phyloP scores from a whole-genome alignment of 2,888 invertebrate species.

The Leucozona laternaria region DNA sequence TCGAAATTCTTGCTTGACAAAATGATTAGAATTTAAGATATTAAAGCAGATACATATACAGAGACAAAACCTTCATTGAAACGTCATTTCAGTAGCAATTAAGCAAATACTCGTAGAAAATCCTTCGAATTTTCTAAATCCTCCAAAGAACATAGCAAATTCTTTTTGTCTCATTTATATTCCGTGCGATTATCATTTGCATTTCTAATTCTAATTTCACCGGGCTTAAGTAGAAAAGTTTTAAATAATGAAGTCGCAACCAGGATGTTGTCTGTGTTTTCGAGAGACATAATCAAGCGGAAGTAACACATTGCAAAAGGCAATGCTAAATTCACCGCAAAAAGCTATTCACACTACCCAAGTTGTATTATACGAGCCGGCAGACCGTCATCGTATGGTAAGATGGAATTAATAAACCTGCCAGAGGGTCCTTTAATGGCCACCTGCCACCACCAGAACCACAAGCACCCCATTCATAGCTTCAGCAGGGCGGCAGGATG shows the following conservation, averaged over 20 bases:
- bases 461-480: constrained; percentile 38
- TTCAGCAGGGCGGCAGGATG: constrained; percentile 20
- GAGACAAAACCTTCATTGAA: constrained; percentile 45
- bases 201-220: constrained; percentile 73
- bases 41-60: neutral
- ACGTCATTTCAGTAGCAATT: constrained; percentile 62
- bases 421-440: constrained; percentile 57
- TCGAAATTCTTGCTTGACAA: neutral
- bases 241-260: constrained; percentile 71
- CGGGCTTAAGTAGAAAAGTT: constrained; percentile 64
- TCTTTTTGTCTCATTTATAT: constrained; percentile 41
- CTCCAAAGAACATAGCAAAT: constrained; percentile 6
- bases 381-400: constrained; percentile 33
- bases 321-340: constrained; percentile 53
- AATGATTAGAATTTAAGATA: constrained; percentile 37
- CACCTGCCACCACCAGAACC: constrained; percentile 64
- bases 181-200: constrained; percentile 63
- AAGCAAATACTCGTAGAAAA: constrained; percentile 42
- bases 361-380: constrained; percentile 8
- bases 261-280: constrained; percentile 56
- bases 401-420: constrained; percentile 65
- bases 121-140: constrained; percentile 38
- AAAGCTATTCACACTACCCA: constrained; percentile 50
- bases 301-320: constrained; percentile 70
- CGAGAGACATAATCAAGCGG: constrained; percentile 63